A percentile compares a stretch with the other conserved stretches of the same genome.
Evolutionary conservation across 2,888 invertebrate genomes (phyloP).

Genomic region (Gnatocerus cornutus): DNA sequence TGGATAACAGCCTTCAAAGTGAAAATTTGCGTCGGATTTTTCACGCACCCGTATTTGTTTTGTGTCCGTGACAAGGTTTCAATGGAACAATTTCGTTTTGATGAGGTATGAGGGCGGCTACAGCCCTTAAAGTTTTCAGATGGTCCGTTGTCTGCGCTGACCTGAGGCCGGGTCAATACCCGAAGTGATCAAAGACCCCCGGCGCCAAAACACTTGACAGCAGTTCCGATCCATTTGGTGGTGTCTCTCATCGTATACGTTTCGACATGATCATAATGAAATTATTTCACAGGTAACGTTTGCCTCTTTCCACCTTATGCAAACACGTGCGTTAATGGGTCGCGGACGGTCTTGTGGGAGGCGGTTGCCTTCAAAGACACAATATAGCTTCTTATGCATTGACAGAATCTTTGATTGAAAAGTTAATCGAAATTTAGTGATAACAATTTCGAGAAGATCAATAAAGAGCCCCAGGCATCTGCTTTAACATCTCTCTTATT

Average conservation of each 20-base stretch:
- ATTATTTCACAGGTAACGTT: conserved; percentile 53
- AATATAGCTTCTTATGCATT: background rate
- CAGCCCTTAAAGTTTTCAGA: conserved; percentile 58
- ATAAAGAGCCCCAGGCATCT: too few relatives aligned
- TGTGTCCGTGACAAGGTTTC: conserved; percentile 13
- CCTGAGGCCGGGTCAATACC: conserved; percentile 62
- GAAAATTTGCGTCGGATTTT: conserved; percentile 33
- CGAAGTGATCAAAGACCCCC: conserved; percentile 65
- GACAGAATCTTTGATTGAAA: background rate
- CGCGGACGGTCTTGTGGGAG: conserved; percentile 34
- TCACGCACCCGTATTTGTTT: conserved; percentile 30
- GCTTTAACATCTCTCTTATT: too few relatives aligned
- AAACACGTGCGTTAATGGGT: conserved; percentile 47
- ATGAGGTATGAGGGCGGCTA: conserved; percentile 29
- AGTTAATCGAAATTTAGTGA: too few relatives aligned
- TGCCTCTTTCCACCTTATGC: conserved; percentile 27
- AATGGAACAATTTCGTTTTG: conserved; percentile 22
- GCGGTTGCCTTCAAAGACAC: conserved; percentile 9
- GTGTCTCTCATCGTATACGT: conserved; percentile 52
- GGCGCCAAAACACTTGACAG: conserved; percentile 65
- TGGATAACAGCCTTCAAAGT: conserved; percentile 1
- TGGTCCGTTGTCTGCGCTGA: conserved; percentile 60
- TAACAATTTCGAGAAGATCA: too few relatives aligned
- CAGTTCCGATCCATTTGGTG: conserved; percentile 60
- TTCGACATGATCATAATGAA: conserved; percentile 57